Evolutionary conservation across 2,888 invertebrate species (phyloP), one percentile per base, ranked within the genome.

Genomic region (Melanostoma scalare): DNA sequence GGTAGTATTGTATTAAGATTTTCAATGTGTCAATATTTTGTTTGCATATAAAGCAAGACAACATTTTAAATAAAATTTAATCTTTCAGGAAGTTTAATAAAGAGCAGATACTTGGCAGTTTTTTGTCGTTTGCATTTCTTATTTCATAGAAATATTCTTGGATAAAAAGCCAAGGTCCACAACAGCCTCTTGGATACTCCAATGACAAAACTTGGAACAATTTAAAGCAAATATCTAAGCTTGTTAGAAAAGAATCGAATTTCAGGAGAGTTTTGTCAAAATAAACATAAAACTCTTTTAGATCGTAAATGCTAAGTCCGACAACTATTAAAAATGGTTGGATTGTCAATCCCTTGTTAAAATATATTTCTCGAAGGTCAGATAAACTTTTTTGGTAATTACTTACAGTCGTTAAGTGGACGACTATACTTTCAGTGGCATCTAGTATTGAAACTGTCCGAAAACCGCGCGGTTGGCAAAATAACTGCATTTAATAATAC

Each of bases 171-270:
- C 52, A 52, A 33, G 52, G 52, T n/a, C 52, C 33, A n/a, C 52
- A 4, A 4, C 33, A 52, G 9, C 52, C 33, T 52, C n/a, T 52
- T 33, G 33, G 52, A 52, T 52, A 52, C n/a, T 52, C 52, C 1
- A 52, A n/a, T n/a, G 44, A 44, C 3, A 60, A 35, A 33, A 42
- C 60, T 31, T 60, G 46, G 3, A 60, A 31, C 6, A 60, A 2
- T 35, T 60, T 60, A 33, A 82, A 82, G 10, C 82, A 77, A 40
- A 44, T 20, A 58, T 82, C 77, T 48, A 73, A n/a, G n/a, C 72
- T 48, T 50, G 63, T 20, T 4, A 82, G 30, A 42, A 82, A 77
- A 5, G 68, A 63, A 6, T 68, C 55, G 60, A 68, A 69, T 68
- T 77, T 72, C 8, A 67, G 48, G 20, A 82, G 30, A 2, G 31